A percentile compares a stretch with the other conserved stretches of the same genome.
Evolutionary conservation across 2,113 vertebrate species (phyloP).

Genomic region (Phrynocephalus versicolor): DNA sequence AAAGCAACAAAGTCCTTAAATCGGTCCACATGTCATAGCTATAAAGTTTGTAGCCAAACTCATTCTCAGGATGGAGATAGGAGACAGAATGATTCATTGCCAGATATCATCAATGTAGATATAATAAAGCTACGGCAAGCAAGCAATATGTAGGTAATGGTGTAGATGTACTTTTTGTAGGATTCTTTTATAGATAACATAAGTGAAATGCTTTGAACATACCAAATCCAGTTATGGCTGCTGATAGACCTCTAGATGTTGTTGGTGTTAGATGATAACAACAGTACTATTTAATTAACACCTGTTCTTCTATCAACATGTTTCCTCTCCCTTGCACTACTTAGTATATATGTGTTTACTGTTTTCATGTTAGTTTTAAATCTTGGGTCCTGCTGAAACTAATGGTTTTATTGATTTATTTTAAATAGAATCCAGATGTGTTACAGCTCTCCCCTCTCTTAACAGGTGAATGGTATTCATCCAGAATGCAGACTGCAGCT

Average conservation of each 20-base stretch:
- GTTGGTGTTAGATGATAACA: background rate
- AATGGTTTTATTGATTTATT: background rate
- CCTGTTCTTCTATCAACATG: too few relatives aligned
- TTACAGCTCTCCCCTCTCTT: conserved; percentile 20
- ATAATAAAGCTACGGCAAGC: too few relatives aligned
- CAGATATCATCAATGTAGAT: too few relatives aligned
- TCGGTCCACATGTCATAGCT: background rate
- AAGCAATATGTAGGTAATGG: too few relatives aligned
- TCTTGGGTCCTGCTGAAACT: background rate
- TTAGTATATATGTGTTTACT: background rate
- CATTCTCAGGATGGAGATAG: too few relatives aligned
- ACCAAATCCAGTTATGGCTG: background rate
- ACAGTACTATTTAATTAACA: background rate
- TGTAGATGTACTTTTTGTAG: background rate
- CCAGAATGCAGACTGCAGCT: conserved; percentile 78
- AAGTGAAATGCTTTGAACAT: background rate
- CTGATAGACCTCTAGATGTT: background rate
- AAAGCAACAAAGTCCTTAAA: background rate
- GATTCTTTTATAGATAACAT: background rate
- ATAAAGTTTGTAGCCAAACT: too few relatives aligned
- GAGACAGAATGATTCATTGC: too few relatives aligned
- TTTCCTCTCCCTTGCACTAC: too few relatives aligned
- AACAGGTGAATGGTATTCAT: conserved; percentile 76
- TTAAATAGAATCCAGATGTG: background rate
- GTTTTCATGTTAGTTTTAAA: background rate